Percentiles rank a stretch among this genome's conserved stretches.
Conservation (phyloP, 2,888 invertebrate genomes). For the Euspilapteryx auroguttella region DNA sequence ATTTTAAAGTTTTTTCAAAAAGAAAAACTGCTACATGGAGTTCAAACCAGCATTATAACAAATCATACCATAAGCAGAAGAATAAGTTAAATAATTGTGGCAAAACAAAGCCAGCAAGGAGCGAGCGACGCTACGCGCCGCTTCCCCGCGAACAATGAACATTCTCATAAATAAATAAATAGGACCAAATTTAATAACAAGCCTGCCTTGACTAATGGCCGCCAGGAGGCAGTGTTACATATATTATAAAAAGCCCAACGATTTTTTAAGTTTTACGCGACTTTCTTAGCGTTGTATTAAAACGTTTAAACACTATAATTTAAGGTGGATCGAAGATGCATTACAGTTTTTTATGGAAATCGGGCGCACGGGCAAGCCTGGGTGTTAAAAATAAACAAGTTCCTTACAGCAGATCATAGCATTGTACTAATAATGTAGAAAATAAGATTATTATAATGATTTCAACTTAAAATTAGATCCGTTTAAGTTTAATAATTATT, state of each 20-base stretch:
- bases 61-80: no score
- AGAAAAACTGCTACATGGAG: no score
- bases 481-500: no score
- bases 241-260: constrained; percentile 35
- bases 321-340: constrained; percentile 21
- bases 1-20: no score
- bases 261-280: constrained; percentile 50
- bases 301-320: constrained; percentile 55
- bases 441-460: no score
- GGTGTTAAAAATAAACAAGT: constrained; percentile 2
- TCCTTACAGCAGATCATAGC: no score
- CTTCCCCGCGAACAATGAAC: constrained; percentile 23
- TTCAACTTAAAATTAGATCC: no score
- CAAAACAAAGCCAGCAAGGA: no score
- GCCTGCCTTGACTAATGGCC: constrained; percentile 46
- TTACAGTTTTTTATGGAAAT: constrained; percentile 26
- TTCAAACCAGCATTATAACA: no score
- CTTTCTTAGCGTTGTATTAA: constrained; percentile 52
- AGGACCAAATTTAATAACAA: constrained; percentile 57
- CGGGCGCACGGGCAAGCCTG: constrained; percentile 6
- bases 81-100: no score
- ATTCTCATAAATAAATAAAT: constrained; percentile 54
- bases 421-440: no score
- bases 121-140: constrained; percentile 6
- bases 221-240: constrained; percentile 54